phyloP scores from a whole-genome alignment of 2,113 vertebrate genomes.

The Mohoua ochrocephala region DNA sequence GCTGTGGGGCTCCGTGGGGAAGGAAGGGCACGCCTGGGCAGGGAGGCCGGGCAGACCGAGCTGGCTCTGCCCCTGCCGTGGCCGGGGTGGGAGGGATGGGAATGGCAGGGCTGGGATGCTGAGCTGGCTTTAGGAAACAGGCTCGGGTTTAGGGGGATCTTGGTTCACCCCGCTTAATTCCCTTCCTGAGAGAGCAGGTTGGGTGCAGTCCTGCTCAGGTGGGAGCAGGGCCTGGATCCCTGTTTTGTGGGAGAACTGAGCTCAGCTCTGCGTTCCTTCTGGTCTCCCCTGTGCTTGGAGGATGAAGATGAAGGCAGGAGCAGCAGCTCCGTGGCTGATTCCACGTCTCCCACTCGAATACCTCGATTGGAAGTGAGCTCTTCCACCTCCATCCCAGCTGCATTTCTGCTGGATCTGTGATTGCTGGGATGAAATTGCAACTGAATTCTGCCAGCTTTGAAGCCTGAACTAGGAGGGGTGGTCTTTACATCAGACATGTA shows the following conservation, averaged over 20 bases:
- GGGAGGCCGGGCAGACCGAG: background rate
- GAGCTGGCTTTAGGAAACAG: background rate
- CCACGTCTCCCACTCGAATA: background rate
- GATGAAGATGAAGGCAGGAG: background rate
- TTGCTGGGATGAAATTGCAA: background rate
- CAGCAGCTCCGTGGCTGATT: background rate
- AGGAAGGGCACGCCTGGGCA: background rate
- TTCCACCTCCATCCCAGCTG: background rate
- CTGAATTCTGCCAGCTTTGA: constrained; percentile 11
- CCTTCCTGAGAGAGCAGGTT: background rate
- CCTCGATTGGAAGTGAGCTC: background rate
- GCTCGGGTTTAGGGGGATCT: background rate
- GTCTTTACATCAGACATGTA: constrained; percentile 36
- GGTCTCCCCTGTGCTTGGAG: background rate
- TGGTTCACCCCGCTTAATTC: background rate
- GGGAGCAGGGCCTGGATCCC: background rate
- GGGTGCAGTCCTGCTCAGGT: background rate
- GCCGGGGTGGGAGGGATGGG: background rate
- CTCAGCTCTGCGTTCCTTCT: background rate
- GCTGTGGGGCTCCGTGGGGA: background rate
- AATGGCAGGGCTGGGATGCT: background rate
- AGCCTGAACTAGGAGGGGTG: background rate
- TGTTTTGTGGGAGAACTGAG: background rate
- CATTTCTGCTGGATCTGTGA: background rate
- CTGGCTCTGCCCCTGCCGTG: background rate